Percentiles rank a stretch among this genome's conserved stretches.
Conservation (phyloP, 2,797 vertebrate genomes). For the Myotis myotis region DNA sequence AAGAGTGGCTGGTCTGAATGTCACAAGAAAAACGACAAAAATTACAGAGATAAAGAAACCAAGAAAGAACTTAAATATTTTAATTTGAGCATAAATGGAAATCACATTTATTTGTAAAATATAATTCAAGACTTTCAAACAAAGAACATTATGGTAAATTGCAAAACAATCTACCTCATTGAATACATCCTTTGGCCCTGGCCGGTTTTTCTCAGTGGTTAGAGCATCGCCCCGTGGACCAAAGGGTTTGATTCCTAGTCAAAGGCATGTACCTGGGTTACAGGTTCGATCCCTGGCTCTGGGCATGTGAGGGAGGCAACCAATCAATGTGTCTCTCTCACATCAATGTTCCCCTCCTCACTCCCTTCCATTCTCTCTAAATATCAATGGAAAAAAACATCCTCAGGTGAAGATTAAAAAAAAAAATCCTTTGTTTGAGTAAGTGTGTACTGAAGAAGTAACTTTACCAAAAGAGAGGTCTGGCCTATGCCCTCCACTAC, state of each 20-base stretch:
- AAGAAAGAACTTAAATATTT: background rate
- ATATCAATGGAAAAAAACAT: no score
- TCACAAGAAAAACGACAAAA: background rate
- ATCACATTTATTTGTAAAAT: conserved; percentile 15
- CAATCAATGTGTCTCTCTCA: no score
- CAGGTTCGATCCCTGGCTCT: no score
- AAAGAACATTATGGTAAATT: background rate
- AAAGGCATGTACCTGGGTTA: no score
- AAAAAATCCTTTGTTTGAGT: background rate
- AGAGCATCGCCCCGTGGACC: no score
- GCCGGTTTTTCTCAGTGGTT: no score
- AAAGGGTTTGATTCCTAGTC: no score
- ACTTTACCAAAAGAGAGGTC: background rate
- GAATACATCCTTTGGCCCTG: no score
- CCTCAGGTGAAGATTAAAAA: background rate
- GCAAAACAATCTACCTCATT: background rate
- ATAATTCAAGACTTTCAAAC: background rate
- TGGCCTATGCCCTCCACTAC: background rate
- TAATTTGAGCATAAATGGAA: background rate
- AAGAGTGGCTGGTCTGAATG: background rate
- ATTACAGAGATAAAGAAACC: background rate
- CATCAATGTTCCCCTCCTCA: no score
- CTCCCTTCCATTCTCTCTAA: no score
- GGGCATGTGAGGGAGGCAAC: no score
- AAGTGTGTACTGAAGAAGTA: background rate